Percentiles rank a stretch among this genome's conserved stretches.
phyloP scores from a whole-genome alignment of 2,797 vertebrate species.

The Xiphorhynchus erythropygius region DNA sequence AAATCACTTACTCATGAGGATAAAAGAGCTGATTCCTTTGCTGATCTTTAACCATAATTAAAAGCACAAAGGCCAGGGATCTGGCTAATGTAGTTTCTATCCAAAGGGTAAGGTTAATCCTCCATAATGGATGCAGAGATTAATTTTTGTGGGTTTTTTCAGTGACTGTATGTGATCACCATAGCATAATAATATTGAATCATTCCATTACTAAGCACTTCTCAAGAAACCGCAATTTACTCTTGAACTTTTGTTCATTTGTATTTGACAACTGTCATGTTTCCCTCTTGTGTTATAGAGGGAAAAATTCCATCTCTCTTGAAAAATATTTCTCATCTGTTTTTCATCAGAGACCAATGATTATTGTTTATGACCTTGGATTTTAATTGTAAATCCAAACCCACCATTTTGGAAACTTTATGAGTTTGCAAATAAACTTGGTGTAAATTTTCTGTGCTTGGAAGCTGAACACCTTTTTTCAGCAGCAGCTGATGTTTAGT shows the following conservation, averaged over 20 bases:
- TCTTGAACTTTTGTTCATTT: not conserved
- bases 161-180: not conserved
- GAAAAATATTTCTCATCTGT: not conserved
- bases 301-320: not conserved
- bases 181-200: not conserved
- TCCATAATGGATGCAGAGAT: not conserved
- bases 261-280: not conserved
- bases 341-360: not conserved
- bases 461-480: not conserved
- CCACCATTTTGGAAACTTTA: not conserved
- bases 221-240: not conserved
- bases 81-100: not conserved
- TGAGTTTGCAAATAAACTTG: not conserved
- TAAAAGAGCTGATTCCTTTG: not conserved
- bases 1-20: not conserved
- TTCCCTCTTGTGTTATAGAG: not conserved
- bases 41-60: not conserved
- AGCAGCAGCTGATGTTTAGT: not conserved
- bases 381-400: conserved; percentile 10
- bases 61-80: not conserved
- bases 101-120: not conserved
- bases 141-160: not conserved
- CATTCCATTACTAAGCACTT: conserved; percentile 27
- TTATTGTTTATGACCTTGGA: not conserved
- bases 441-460: not conserved